Base-by-base conservation (phyloP, 2,797 vertebrate species). In the Pipistrellus kuhlii region DNA sequence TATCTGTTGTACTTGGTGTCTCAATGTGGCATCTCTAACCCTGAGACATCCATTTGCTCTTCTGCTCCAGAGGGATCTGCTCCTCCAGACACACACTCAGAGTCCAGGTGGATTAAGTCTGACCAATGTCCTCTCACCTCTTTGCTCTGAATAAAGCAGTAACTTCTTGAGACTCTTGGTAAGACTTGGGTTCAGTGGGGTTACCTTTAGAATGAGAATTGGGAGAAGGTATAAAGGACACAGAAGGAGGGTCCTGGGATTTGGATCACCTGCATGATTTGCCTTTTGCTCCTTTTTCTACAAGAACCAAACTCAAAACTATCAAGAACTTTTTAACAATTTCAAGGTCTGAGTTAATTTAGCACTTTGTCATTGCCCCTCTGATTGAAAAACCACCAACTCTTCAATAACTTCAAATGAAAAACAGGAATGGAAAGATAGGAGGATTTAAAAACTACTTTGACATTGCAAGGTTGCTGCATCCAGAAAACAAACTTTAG, bases 371-470 rank as follows among this genome's bases (percentile, higher is more conserved):
- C 44, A 88, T 83, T 94, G 11, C 2, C 35, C 11, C 38, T 85
- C 3, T 85, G 8, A 35, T 76, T 25, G 41, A 87, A 91, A 90
- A 92, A 88, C 66, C 66, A 88, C 53, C 9, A 75, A 71, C 78
- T 95, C 62, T 95, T 18, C 12, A 71, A 35, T 53, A n/a, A 68
- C 5, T 68, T n/a, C 59, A 80, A 75, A 68, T 93, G 81, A 55
- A 85, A 97, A 97, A 38, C 27, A 93, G 68, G n/a, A 48, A 51
- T 75, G 5, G 38, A 81, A 93, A 95, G 53, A 93, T 88, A 66
- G 96, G 96, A 91, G 35, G 25, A 51, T 96, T 91, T 90, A 82
- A 96, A 98, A 97, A 94, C 48, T 35, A 41, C 81, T 78, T 93
- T 95, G 88, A 97, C 80, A 23, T 6, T 27, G 30, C 20, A 95